Conservation (phyloP, 2,888 invertebrate species). For the Flexamia atlantica region DNA sequence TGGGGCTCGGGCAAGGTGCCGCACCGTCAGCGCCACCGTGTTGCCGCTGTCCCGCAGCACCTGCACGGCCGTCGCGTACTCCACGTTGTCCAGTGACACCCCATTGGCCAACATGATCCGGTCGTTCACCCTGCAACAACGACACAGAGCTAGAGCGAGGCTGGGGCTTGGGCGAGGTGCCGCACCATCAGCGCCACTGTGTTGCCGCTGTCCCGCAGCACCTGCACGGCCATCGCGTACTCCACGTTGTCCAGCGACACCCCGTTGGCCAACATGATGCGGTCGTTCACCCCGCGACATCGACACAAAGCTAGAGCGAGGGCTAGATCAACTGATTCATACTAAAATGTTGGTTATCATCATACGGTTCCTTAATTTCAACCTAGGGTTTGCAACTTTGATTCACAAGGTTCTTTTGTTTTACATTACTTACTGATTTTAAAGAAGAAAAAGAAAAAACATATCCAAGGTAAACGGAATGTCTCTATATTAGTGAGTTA, state of each 20-base stretch:
- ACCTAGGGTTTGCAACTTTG: no score
- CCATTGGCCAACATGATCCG: conserved; percentile 98
- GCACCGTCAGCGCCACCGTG: conserved; percentile 91
- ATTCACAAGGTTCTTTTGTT: no score
- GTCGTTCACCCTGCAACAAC: conserved; percentile 94
- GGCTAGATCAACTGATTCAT: no score
- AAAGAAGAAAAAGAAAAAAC: no score
- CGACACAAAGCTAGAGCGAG: conserved; percentile 73
- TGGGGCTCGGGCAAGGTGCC: conserved; percentile 84
- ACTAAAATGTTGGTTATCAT: no score
- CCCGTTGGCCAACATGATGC: conserved; percentile 97
- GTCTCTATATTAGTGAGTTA: no score
- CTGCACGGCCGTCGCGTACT: conserved; percentile 96
- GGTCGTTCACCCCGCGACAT: conserved; percentile 93
- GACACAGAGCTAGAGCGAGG: no score
- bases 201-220: no score
- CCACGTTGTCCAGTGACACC: conserved; percentile 96
- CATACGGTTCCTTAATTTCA: no score
- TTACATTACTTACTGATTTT: no score
- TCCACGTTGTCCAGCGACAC: conserved; percentile 98
- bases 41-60: conserved; percentile 94
- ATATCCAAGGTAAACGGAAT: no score
- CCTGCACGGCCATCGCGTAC: conserved; percentile 96
- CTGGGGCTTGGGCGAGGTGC: conserved; percentile 87
- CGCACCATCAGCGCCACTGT: no score